Conservation (phyloP, 1,140 invertebrate species). For the Drosophila nikananu region DNA sequence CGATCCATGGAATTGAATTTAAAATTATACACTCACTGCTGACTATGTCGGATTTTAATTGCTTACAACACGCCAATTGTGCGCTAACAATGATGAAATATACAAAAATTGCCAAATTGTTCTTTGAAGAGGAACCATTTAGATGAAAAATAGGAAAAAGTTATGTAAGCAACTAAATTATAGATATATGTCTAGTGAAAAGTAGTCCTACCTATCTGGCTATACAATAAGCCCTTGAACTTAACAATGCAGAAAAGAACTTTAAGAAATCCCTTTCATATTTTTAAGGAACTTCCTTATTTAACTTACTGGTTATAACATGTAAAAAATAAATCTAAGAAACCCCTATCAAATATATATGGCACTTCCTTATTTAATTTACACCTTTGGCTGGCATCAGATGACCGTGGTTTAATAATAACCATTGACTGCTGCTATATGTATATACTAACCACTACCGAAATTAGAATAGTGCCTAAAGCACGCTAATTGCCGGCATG, state of each 20-base stretch:
- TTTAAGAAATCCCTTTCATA: too few relatives aligned
- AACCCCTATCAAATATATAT: neutral
- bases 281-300: too few relatives aligned
- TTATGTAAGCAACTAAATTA: neutral
- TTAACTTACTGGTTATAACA: too few relatives aligned
- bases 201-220: neutral
- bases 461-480: slow-evolving; percentile 17
- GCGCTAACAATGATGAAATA: slow-evolving; percentile 31
- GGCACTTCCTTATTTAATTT: neutral
- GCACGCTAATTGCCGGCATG: slow-evolving; percentile 39
- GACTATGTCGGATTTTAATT: slow-evolving; percentile 33
- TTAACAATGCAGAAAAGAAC: too few relatives aligned
- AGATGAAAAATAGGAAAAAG: neutral
- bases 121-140: neutral
- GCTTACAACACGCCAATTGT: slow-evolving; percentile 29
- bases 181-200: neutral
- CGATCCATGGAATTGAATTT: slow-evolving; percentile 18
- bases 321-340: neutral
- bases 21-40: slow-evolving; percentile 2
- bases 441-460: slow-evolving; percentile 10
- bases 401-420: slow-evolving; percentile 20
- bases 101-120: neutral
- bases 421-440: neutral
- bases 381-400: neutral
- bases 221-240: neutral